These are phyloP conservation scores for Cydia strobilella DNA, from an alignment of 1,140 invertebrate species.

Conservation along the genomic window DNA sequence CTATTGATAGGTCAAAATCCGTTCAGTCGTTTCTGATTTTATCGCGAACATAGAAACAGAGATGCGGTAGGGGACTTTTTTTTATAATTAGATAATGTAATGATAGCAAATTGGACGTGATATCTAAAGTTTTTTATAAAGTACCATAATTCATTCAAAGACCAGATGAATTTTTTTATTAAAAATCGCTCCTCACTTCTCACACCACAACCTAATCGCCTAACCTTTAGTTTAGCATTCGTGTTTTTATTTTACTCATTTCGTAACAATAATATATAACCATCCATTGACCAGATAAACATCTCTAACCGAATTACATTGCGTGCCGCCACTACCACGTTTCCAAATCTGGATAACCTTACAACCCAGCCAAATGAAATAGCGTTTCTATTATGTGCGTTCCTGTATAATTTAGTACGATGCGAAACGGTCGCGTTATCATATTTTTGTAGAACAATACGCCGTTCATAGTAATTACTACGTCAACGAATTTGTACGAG, in stretches of 20 bases:
- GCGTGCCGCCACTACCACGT: conserved; percentile 64
- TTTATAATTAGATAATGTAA: no score
- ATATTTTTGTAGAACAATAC: conserved; percentile 62
- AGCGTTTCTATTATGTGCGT: conserved; percentile 3
- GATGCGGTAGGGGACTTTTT: no score
- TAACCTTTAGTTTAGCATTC: conserved; percentile 54
- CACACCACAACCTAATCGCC: conserved; percentile 35
- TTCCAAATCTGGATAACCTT: conserved; percentile 57
- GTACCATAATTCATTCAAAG: background rate
- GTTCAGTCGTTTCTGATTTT: no score
- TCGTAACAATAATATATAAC: conserved; percentile 69
- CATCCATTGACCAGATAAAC: conserved; percentile 73
- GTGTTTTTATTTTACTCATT: conserved; percentile 63
- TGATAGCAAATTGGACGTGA: no score
- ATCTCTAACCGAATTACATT: conserved; percentile 65
- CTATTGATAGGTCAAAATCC: no score
- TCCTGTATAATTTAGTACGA: conserved; percentile 32
- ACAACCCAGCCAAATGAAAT: conserved; percentile 48
- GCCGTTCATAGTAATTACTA: conserved; percentile 58
- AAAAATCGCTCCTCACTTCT: conserved; percentile 24
- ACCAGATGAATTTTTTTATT: conserved; percentile 17
- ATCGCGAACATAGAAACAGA: no score
- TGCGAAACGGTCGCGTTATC: conserved; percentile 40
- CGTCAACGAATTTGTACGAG: conserved; percentile 46
- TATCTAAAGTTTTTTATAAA: no score